Percentiles rank a stretch among this genome's conserved stretches.
phyloP scores from a whole-genome alignment of 2,888 invertebrate genomes.

The Chloroclystis v-ata region DNA sequence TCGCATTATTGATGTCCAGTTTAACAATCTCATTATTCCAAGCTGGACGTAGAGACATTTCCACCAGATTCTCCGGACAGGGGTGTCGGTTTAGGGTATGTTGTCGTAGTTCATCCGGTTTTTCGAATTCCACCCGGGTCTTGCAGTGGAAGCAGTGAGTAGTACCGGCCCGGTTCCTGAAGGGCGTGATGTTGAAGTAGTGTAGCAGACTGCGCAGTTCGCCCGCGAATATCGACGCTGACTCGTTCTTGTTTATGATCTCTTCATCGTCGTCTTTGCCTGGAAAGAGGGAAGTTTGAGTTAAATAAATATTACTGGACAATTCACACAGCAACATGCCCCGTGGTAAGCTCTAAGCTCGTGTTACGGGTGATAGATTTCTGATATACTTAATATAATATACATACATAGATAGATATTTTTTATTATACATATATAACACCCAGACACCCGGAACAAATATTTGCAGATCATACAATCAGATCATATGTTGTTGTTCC shows the following conservation, averaged over 20 bases:
- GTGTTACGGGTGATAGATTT: no score
- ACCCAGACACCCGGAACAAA: no score
- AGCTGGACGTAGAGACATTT: conserved; percentile 45
- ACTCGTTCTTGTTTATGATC: conserved; percentile 7
- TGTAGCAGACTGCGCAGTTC: conserved; percentile 47
- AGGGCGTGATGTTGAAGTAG: conserved; percentile 54
- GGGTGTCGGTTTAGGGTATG: conserved; percentile 58
- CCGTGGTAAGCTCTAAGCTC: no score
- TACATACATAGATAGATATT: no score
- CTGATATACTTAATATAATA: no score
- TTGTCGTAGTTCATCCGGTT: conserved; percentile 39
- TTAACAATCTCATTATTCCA: conserved; percentile 52
- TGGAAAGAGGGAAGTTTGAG: conserved; percentile 1
- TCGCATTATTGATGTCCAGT: conserved; percentile 45
- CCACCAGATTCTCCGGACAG: conserved; percentile 33
- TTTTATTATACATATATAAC: no score
- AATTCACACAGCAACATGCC: no score
- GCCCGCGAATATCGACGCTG: conserved; percentile 31
- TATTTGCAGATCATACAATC: no score
- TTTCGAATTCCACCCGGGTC: conserved; percentile 36
- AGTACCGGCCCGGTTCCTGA: conserved; percentile 35
- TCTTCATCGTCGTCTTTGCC: conserved; percentile 1
- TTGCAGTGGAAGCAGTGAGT: conserved; percentile 53
- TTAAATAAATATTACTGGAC: no score
- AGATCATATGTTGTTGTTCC: no score